Conservation (phyloP, 2,888 invertebrate genomes). For the Eilema caniola region DNA sequence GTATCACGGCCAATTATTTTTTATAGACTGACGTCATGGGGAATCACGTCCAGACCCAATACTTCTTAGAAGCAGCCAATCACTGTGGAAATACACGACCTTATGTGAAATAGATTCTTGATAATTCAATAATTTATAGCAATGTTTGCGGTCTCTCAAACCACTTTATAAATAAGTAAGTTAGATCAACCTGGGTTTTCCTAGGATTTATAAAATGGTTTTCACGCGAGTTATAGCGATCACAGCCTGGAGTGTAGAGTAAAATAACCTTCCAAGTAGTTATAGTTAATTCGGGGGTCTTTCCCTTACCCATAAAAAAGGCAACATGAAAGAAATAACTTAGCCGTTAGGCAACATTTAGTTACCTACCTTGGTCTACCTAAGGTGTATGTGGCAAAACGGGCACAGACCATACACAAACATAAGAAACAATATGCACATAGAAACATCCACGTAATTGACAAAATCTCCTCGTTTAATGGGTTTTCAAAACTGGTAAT, state of each 20-base stretch:
- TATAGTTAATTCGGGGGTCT: neutral
- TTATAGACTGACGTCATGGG: constrained; percentile 62
- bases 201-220: neutral
- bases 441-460: neutral
- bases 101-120: neutral
- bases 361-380: too few relatives aligned
- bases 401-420: neutral
- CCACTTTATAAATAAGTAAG: constrained; percentile 10
- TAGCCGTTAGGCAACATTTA: too few relatives aligned
- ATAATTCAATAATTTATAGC: constrained; percentile 15
- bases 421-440: neutral
- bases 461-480: constrained; percentile 39
- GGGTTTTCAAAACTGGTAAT: constrained; percentile 28
- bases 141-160: constrained; percentile 10
- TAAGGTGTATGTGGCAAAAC: too few relatives aligned
- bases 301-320: neutral
- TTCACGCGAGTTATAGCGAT: too few relatives aligned
- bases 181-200: constrained; percentile 14
- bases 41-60: constrained; percentile 34
- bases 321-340: neutral
- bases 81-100: constrained; percentile 20
- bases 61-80: constrained; percentile 37
- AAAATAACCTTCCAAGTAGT: neutral
- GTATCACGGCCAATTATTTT: constrained; percentile 25
- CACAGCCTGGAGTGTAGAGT: neutral